Percentiles rank a stretch among this genome's conserved stretches.
phyloP scores from a whole-genome alignment of 2,888 invertebrate species.

The Saturnia japonica region DNA sequence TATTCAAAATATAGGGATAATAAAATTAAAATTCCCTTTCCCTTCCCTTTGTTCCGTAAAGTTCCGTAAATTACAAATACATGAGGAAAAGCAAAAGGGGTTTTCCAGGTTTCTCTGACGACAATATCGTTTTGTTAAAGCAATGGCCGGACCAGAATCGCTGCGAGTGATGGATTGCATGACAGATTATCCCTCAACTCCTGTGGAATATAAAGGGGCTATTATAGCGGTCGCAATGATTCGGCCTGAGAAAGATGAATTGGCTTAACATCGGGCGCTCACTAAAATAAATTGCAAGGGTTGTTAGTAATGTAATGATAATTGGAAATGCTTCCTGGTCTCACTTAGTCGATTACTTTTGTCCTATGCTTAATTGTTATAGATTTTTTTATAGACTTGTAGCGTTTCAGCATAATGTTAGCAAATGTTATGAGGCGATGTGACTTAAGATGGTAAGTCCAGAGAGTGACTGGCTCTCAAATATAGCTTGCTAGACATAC shows the following conservation, averaged over 20 bases:
- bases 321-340: not conserved
- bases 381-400: too few relatives aligned
- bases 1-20: not conserved
- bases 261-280: slow-evolving; percentile 9
- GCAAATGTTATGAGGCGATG: too few relatives aligned
- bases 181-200: slow-evolving; percentile 21
- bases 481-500: too few relatives aligned
- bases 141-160: slow-evolving; percentile 13
- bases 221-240: slow-evolving; percentile 31
- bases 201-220: slow-evolving; percentile 33
- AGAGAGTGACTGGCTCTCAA: too few relatives aligned
- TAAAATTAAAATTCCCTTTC: not conserved
- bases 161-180: slow-evolving; percentile 17
- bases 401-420: too few relatives aligned
- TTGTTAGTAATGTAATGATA: not conserved
- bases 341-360: not conserved
- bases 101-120: not conserved
- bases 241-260: slow-evolving; percentile 28
- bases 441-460: too few relatives aligned
- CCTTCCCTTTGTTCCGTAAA: not conserved
- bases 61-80: not conserved
- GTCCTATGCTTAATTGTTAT: not conserved
- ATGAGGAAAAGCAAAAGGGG: not conserved
- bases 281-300: not conserved
- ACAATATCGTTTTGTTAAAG: slow-evolving; percentile 21